Conservation (phyloP, 2,797 vertebrate species). For the Pseudochirops corinnae region DNA sequence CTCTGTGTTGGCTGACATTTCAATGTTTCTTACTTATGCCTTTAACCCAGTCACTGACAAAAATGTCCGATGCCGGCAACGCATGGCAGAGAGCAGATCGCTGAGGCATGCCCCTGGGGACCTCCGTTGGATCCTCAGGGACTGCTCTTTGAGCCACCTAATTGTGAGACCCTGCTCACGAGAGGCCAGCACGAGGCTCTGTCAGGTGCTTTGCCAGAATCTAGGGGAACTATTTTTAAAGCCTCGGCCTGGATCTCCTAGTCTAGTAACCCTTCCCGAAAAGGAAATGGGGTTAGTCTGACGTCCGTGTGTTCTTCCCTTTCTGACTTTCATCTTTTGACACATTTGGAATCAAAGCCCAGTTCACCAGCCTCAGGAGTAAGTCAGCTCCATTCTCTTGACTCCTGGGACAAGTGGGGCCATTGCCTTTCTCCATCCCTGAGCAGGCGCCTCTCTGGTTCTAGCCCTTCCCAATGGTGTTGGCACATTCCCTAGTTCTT, state of each 20-base stretch:
- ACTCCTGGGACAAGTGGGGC: neutral
- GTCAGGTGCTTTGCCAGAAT: neutral
- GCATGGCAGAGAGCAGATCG: neutral
- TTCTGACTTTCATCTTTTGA: neutral
- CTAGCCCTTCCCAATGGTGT: neutral
- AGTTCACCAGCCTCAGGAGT: neutral
- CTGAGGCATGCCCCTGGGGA: neutral
- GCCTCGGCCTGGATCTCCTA: neutral
- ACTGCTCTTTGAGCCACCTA: neutral
- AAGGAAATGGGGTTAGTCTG: neutral
- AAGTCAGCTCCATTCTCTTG: neutral
- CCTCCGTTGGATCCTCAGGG: neutral
- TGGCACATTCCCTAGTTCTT: neutral
- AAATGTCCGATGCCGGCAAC: neutral
- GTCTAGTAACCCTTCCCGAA: neutral
- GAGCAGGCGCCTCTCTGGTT: neutral
- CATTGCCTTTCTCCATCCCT: neutral
- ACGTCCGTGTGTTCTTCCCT: neutral
- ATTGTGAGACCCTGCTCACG: accelerated
- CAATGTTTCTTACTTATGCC: neutral
- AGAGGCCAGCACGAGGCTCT: neutral
- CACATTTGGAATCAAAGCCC: neutral
- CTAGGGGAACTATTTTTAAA: neutral
- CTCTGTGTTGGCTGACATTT: neutral
- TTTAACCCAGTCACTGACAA: neutral